Evolutionary conservation across 2,888 invertebrate species (phyloP).

Genomic region (Eucriotettix oculatus): DNA sequence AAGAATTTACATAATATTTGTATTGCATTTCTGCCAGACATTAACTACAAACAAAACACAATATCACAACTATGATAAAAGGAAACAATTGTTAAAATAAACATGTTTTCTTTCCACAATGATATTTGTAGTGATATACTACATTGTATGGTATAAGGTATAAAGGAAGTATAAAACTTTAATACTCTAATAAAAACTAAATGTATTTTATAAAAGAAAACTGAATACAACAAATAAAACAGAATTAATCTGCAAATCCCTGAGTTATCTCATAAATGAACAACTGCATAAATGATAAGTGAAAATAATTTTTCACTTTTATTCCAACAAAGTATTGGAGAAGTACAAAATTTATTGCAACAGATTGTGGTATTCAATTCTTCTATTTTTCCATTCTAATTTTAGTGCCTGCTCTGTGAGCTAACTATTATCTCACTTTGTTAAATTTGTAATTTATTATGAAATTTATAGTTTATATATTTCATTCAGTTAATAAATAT

Average conservation of each 20-base stretch:
- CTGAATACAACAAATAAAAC: neutral
- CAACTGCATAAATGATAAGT: too few relatives aligned
- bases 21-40: neutral
- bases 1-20: constrained; percentile 9
- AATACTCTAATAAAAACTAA: neutral
- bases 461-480: too few relatives aligned
- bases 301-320: too few relatives aligned
- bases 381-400: too few relatives aligned
- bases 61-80: neutral
- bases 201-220: neutral
- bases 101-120: neutral
- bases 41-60: neutral
- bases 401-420: too few relatives aligned
- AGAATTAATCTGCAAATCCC: neutral
- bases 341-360: too few relatives aligned
- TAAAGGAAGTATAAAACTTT: neutral
- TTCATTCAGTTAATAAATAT: too few relatives aligned
- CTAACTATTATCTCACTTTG: too few relatives aligned
- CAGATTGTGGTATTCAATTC: too few relatives aligned
- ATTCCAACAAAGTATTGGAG: too few relatives aligned
- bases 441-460: too few relatives aligned
- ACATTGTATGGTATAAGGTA: neutral
- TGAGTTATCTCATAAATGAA: too few relatives aligned
- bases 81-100: neutral
- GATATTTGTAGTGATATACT: neutral